Base-by-base conservation (phyloP, 2,797 vertebrate genomes). In the Xenentodon cancila region DNA sequence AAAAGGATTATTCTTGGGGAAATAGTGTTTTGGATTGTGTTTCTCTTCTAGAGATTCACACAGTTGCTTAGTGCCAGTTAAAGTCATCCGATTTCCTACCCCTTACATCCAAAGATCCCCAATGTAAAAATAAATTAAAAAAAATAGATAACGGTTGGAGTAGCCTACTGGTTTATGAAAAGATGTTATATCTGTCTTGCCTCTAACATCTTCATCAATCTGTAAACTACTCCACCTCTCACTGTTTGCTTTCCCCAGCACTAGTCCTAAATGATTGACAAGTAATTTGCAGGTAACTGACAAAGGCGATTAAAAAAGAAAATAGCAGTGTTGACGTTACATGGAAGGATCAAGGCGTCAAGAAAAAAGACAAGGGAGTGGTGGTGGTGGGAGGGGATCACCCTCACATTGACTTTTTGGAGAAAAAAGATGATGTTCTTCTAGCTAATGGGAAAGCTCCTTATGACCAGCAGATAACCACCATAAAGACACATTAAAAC, bases 231-330 rank as follows among this genome's bases (percentile, higher is more conserved):
- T 37, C 12, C 34, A 12, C 34, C 34, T 13, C 34, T 37, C 34
- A 16, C 55, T 73, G 12, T n/a, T 43, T 46, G 25, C 55, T 12
- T 7, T 25, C 22, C 40, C 27, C 22, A 25, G 42, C 58, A 42
- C 22, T 45, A 25, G 27, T 34, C 11, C 5, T 37, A 46, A 62
- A 25, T 79, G 85, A 88, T 52, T 86, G 87, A 71, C 83, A 73
- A 77, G 74, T 76, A 80, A 88, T 89, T 88, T 85, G 71, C 42
- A 2, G 0, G 22, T 70, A 73, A 82, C 63, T 81, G 81, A 77
- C 75, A 51, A 46, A 22, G 21, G 18, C 66, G 22, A 2, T 85
- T 79, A 42, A 60, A 40, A 62, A 67, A 73, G n/a, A n/a, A n/a
- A n/a, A n/a, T n/a, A 59, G 20, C 66, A 68, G 72, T 77, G 74